Base-by-base conservation (phyloP, 2,113 vertebrate species). In the Mystacornis crossleyi region DNA sequence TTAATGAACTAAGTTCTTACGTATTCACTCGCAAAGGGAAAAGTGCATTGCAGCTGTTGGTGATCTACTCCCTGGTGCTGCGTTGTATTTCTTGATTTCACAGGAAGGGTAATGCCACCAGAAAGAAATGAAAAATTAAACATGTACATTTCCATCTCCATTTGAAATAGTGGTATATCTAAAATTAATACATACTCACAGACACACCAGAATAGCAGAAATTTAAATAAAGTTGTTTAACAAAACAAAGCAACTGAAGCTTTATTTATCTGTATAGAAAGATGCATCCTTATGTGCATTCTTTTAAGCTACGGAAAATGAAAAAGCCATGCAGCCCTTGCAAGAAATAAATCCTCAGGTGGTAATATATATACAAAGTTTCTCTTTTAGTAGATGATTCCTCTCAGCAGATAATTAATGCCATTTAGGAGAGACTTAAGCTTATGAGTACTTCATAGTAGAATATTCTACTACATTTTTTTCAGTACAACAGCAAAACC, bases 241-340 rank as follows among this genome's bases (percentile, higher is more conserved):
- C 95, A 93, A 97, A 98, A 95, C 87, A 96, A 97, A 98, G 89
- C 77, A 69, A 95, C 61, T 81, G 80, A 96, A 97, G 55, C 93
- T 96, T 95, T 97, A 97, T 96, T 97, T 85, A 85, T 96, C 95
- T 97, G 90, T 72, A 95, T 90, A 93, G 96, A 97, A 98, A 95
- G 94, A 97, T 73, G 90, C 79, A 70, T 65, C 80, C 83, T 89
- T 93, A 71, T 61, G 95, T 95, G 94, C 90, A 96, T 91, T 96
- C 95, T 97, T 98, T 96, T 97, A 95, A 97, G 95, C 96, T 96
- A 97, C 81, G 93, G 92, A 97, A 96, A 97, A 90, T 40, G 72
- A 95, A 89, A 95, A 96, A 97, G 97, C 91, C 96, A 97, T 96
- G 96, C 95, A 97, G 91, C 81, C 90, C 96, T 97, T 69, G 78